Base-by-base conservation (phyloP, 1,140 invertebrate species). In the Tyrophagus putrescentiae region DNA sequence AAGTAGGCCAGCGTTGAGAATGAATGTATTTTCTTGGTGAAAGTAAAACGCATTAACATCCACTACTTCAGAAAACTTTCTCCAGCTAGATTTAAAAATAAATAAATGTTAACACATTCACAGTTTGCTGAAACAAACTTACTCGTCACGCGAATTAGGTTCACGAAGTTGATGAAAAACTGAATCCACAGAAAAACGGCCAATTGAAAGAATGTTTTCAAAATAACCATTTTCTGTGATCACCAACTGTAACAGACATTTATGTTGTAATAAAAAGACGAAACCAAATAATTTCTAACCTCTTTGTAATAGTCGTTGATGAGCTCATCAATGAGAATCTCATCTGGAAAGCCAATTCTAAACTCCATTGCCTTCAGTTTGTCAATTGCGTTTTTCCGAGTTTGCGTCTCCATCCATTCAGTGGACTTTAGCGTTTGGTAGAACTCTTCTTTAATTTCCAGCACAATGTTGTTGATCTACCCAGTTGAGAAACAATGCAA, bases 341-440 rank as follows among this genome's bases (percentile, higher is more conserved):
- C 72, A 56, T 71, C 68, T 16, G 74, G 70, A 66, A 73, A 76
- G 5, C 75, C 75, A 48, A 76, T 75, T 57, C 74, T 72, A 34
- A 73, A 70, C n/a, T 65, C 64, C 53, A 76, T 73, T 16, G 66
- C 67, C 62, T 65, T 42, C 18, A 63, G 41, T 63, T 68, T 94
- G 6, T 61, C 56, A 5, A 54, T 34, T n/a, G 91, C 91, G 9
- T 82, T 76, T 54, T 76, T 73, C 48, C 82, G 77, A 0, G 90
- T 95, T 67, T 85, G 80, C 1, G 77, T 72, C 66, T 95, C 90
- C 87, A 96, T 94, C 92, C 92, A 96, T 34, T 82, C 78, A 5
- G 92, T 72, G 89, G 84, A 0, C 85, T 88, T 77, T 16, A 68
- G 39, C 18, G 66, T 68, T 21, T 53, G 60, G 11, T 64, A 31